Evolutionary conservation across 2,113 vertebrate genomes (phyloP), one percentile per base, ranked within the genome.

Genomic region (Bubo bubo): DNA sequence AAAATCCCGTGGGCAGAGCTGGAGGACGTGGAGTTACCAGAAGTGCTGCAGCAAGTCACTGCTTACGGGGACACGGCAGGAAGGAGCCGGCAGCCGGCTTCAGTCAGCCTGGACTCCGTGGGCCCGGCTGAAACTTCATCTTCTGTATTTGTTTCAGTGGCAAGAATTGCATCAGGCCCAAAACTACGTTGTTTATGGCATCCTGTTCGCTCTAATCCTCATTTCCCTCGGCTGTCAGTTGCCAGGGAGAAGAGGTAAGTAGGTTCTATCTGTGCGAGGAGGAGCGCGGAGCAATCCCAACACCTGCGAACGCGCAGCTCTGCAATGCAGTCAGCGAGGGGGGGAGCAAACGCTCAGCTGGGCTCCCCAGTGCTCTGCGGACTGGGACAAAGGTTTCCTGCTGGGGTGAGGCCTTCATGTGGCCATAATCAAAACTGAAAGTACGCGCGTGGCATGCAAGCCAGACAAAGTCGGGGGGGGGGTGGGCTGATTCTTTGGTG

Each of bases 21-120:
- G 43, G 37, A 30, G 43, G 50, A 8, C 4, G 6, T 14, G 89
- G 56, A 4, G 22, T 32, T 37, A 13, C 2, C 45, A n/a, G 71
- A 23, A 50, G 47, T 2, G 23, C 55, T 43, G 66, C 59, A 50
- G 60, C 60, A 23, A 27, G 35, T 47, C 30, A 5, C 24, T 14
- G 21, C 79, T 60, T 4, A 10, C 41, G 22, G 53, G 47, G 18
- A 13, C 4, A 1, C 1, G 26, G 5, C 18, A 19, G 24, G 30
- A 2, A 85, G 35, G 3, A 35, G 67, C 50, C n/a, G 9, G 37
- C 67, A 17, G 49, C 49, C 64, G 15, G 52, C n/a, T n/a, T 24
- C 6, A 5, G 26, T 4, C 2, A 9, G 37, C 1, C 80, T 28
- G 53, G 41, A 13, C n/a, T 26, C 26, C 1, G 0, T 0, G 12